Percentiles rank a stretch among this genome's conserved stretches.
Conservation (phyloP, 1,140 invertebrate genomes). For the Gonioctena quinquepunctata region DNA sequence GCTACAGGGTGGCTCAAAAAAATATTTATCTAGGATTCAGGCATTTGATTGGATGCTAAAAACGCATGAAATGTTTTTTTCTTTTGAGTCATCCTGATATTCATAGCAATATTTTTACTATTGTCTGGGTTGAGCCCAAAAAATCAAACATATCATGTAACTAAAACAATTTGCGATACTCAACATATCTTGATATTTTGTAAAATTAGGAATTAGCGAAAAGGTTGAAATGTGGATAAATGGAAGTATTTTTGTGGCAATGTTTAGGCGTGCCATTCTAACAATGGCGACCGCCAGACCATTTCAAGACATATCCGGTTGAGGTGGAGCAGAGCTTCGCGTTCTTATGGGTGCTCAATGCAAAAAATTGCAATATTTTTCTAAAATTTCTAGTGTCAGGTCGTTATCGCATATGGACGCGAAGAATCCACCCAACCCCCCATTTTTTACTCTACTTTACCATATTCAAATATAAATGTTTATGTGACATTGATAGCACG, state of each 20-base stretch:
- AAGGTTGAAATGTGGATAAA: constrained; percentile 41
- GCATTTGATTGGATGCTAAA: too few relatives aligned
- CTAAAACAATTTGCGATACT: constrained; percentile 36
- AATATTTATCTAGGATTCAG: too few relatives aligned
- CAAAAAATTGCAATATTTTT: constrained; percentile 50
- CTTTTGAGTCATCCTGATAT: background rate
- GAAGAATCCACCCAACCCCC: constrained; percentile 41
- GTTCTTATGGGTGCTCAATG: constrained; percentile 45
- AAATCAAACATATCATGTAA: constrained; percentile 30
- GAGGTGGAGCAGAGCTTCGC: constrained; percentile 44
- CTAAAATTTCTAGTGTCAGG: constrained; percentile 54
- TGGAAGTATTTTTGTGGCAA: constrained; percentile 51
- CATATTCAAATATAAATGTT: constrained; percentile 42
- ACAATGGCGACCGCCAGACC: constrained; percentile 47
- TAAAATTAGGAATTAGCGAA: constrained; percentile 31
- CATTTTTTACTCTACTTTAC: constrained; percentile 53
- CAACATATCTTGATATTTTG: constrained; percentile 39
- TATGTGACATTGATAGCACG: constrained; percentile 27
- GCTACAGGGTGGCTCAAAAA: background rate
- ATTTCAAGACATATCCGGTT: constrained; percentile 57
- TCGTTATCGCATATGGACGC: constrained; percentile 54
- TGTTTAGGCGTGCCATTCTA: constrained; percentile 42
- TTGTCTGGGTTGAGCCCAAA: background rate
- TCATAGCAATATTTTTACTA: constrained; percentile 20
- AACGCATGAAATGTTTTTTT: background rate